Conservation (phyloP, 2,113 vertebrate species). For the Vireo altiloquus region DNA sequence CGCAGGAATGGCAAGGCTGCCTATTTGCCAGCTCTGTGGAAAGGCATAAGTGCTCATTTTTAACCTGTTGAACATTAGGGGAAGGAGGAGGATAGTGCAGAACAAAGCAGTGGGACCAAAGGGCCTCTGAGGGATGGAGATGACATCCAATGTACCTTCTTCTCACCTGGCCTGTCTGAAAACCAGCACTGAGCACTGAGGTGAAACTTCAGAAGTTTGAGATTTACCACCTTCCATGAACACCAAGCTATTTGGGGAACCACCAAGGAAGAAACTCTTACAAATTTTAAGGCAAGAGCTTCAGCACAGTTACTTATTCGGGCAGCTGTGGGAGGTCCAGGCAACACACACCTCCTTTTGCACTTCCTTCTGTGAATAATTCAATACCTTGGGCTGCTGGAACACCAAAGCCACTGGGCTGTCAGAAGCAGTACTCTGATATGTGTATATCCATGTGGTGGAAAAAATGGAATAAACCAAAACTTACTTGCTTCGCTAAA, state of each 20-base stretch:
- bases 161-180: not conserved
- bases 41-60: not conserved
- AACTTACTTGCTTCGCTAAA: not conserved
- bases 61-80: not conserved
- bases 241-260: not conserved
- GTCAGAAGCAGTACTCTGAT: not conserved
- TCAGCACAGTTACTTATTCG: not conserved
- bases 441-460: not conserved
- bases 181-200: not conserved
- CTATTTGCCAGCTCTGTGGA: not conserved
- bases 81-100: not conserved
- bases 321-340: not conserved
- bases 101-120: not conserved
- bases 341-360: accelerated
- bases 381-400: not conserved
- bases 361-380: not conserved
- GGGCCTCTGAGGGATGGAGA: not conserved
- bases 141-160: not conserved
- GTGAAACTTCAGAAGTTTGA: not conserved
- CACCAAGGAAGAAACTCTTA: not conserved
- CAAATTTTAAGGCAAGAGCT: not conserved
- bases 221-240: not conserved
- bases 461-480: not conserved
- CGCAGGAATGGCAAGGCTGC: not conserved
- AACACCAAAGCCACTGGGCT: not conserved